Evolutionary conservation across 1,140 invertebrate species (phyloP), one percentile per base, ranked within the genome.

Genomic region (Platyscapa corneri): DNA sequence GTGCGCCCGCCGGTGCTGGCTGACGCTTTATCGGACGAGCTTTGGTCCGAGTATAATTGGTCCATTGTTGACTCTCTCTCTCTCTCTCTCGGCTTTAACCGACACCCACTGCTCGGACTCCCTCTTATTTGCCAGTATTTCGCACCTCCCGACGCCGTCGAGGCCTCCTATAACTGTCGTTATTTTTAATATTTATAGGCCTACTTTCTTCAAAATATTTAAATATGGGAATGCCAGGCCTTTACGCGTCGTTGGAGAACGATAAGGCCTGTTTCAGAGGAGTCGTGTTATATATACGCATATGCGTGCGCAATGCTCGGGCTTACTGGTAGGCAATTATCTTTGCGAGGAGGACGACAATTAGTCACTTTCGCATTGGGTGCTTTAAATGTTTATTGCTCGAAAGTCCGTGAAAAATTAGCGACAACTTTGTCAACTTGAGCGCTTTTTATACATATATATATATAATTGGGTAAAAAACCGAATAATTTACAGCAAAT

Each of bases 11-110:
- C 53, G 30, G 30, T 39, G 39, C n/a, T 88, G 87, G 87, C 80
- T 90, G 89, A 90, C 89, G 89, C 88, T 88, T 90, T 90, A 90
- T 90, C 89, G 86, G 81, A 82, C 78, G 53, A 80, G 75, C 76
- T 67, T 84, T 78, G 84, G 85, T 32, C 27, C 65, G 30, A 64
- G 85, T 79, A 87, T 90, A 90, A 90, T 90, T 90, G 89, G 89
- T 90, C 89, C 87, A 90, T 90, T 90, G 89, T 90, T 90, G 85
- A 60, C 46, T 67, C 42, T 39, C n/a, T 46, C 56, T 20, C 78
- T 39, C 78, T 79, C 76, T 64, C 53, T 64, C 20, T 27, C 39
- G 42, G 42, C 37, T 64, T 67, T 60, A 49, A 72, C 34, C 46
- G 37, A 53, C 46, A 60, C 74, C 64, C 80, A 3, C 37, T 56